Evolutionary conservation across 2,888 invertebrate species (phyloP).

Genomic region (Panorpa germanica): DNA sequence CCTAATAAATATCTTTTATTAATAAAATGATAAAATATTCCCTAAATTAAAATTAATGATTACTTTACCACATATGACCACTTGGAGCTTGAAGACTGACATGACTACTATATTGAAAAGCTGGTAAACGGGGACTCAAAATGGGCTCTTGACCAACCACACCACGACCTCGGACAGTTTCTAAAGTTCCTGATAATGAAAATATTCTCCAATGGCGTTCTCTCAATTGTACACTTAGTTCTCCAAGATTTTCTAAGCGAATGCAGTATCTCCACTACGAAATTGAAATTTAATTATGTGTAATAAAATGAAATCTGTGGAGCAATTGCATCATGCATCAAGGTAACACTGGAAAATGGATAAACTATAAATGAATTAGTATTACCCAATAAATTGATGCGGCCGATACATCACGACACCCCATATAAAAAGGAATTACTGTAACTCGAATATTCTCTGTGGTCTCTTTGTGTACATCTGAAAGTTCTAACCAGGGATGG

Average conservation of each 20-base stretch:
- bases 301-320: not conserved
- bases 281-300: conserved; percentile 4
- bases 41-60: too few relatives aligned
- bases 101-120: conserved; percentile 96
- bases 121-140: conserved; percentile 69
- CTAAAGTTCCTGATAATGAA: conserved; percentile 80
- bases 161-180: conserved; percentile 85
- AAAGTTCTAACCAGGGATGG: conserved; percentile 90
- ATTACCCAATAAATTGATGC: conserved; percentile 70
- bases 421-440: conserved; percentile 98
- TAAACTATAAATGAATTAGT: not conserved
- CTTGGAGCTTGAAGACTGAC: conserved; percentile 93
- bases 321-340: not conserved
- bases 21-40: too few relatives aligned
- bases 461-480: conserved; percentile 93
- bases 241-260: conserved; percentile 83
- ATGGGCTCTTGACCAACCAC: conserved; percentile 98
- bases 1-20: conserved; percentile 39
- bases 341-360: not conserved
- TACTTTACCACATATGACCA: conserved; percentile 99
- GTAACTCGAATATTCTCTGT: conserved; percentile 93
- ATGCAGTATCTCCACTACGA: conserved; percentile 93
- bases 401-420: conserved; percentile 78
- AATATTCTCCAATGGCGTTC: conserved; percentile 99
- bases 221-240: conserved; percentile 74